Base-by-base conservation (phyloP, 1,140 invertebrate genomes). In the Drosophila tropicalis region DNA sequence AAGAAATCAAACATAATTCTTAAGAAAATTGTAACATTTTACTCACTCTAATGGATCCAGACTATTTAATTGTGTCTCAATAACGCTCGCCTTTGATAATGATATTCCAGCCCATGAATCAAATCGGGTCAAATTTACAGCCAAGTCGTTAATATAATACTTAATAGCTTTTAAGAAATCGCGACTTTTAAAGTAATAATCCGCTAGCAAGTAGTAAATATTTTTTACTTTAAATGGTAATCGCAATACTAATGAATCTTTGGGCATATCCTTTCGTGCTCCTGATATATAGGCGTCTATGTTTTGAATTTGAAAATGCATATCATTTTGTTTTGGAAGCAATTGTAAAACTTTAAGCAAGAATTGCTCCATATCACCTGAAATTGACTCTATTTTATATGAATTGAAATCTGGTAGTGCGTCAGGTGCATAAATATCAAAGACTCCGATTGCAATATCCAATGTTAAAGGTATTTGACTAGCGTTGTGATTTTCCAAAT, bases 51-150 rank as follows among this genome's bases (percentile, higher is more conserved):
- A 54, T 13, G 34, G 36, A 3, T 40, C 54, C 15, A 79, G 56
- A 13, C 65, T 62, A 90, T 97, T 98, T 0, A 99, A 92, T 92
- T 96, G 95, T 13, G 95, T 95, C 84, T 98, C 97, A 55, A 98
- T 93, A 84, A 95, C 94, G 70, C 95, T 96, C 29, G 94, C 96
- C 79, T 96, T 95, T 2, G 97, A 95, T 67, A 98, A 93, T 0
- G 97, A 96, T 90, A 98, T 94, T 15, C 96, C 96, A 6, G 97
- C 97, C 98, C 98, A 99, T 0, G 98, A 97, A 92, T 98, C 97
- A 55, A 98, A 94, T 55, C 98, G 93, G 56, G 93, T 92, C 7
- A 95, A 96, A 92, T 96, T 96, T 22, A 96, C 92, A 65, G 96
- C 95, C 0, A 99, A 92, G 93, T 99, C 98, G 66, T 96, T 92